Base-by-base conservation (phyloP, 2,113 vertebrate species). In the Pluvialis apricaria region DNA sequence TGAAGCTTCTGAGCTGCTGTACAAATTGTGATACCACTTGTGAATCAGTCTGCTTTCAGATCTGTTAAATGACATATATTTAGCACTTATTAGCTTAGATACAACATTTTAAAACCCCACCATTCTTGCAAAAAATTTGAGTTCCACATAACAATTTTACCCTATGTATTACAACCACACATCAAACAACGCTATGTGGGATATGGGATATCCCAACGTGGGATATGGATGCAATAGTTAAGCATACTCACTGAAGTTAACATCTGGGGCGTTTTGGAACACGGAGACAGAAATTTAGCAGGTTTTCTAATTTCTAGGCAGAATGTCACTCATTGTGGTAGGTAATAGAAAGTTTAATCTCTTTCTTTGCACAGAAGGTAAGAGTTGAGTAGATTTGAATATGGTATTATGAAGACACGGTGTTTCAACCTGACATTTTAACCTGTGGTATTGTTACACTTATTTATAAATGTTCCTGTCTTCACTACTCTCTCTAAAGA, bases 131-230 rank as follows among this genome's bases (percentile, higher is more conserved):
- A 64, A 57, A 71, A 55, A 24, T 10, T 77, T 72, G 26, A 24
- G 2, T 85, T 87, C 21, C n/a, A 76, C 14, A 0, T 42, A 25
- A 66, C 21, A 55, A 2, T 58, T 93, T 84, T 73, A 58, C 11
- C 15, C 19, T 55, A 15, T 17, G n/a, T 82, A 8, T 75, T 78
- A 47, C 15, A 70, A 4, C 69, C 32, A 11, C 51, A 40, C 31
- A 10, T 72, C 54, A 54, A 58, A 52, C 31, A 77, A 20, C 0
- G 0, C 16, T 52, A 0, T 2, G 0, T 17, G 11, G 22, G 9
- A 7, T 84, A n/a, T 28, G 13, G 31, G 24, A 6, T 83, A 73
- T 82, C 42, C 24, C 16, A 29, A 7, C 0, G 0, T 14, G 6
- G 26, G 11, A 9, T 66, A 61, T 60, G 9, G n/a, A 49, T 79